Percentiles rank a stretch among this genome's conserved stretches.
Evolutionary conservation across 2,113 vertebrate genomes (phyloP).

Genomic region (Oryzias curvinotus): DNA sequence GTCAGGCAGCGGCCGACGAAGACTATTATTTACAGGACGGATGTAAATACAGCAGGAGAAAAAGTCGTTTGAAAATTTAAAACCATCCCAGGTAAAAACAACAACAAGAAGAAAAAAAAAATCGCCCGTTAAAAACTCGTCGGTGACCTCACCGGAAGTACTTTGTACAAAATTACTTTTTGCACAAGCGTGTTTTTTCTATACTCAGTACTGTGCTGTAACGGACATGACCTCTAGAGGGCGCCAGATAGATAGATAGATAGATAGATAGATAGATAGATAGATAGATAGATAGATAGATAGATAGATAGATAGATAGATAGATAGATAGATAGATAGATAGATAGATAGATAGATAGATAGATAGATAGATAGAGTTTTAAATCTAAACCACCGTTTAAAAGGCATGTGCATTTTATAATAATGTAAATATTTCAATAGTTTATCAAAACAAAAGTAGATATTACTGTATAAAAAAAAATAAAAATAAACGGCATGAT

Average conservation of each 20-base stretch:
- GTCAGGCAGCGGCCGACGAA: background rate
- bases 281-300: conserved; percentile 3
- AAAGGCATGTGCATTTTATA: too few species aligned
- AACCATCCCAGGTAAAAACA: conserved; percentile 10
- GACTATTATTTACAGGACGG: conserved; percentile 3
- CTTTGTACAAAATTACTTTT: conserved; percentile 74
- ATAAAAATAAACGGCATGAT: too few species aligned
- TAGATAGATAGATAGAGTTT: background rate
- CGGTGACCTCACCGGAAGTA: conserved; percentile 83
- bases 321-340: conserved; percentile 1
- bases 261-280: conserved; percentile 3
- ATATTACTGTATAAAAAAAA: too few species aligned
- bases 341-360: conserved; percentile 1
- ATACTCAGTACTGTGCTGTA: background rate
- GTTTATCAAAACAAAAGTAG: too few species aligned
- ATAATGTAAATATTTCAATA: too few species aligned
- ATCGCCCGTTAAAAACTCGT: conserved; percentile 42
- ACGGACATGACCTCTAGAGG: conserved; percentile 25
- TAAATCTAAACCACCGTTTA: too few species aligned
- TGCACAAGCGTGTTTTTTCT: conserved; percentile 53
- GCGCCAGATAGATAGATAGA: conserved; percentile 2
- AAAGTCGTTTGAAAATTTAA: background rate
- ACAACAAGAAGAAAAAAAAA: conserved; percentile 1
- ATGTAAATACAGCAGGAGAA: background rate
- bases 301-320: conserved; percentile 3